Evolutionary conservation across 2,888 invertebrate species (phyloP), one percentile per base, ranked within the genome.

Genomic region (Protula sp.): DNA sequence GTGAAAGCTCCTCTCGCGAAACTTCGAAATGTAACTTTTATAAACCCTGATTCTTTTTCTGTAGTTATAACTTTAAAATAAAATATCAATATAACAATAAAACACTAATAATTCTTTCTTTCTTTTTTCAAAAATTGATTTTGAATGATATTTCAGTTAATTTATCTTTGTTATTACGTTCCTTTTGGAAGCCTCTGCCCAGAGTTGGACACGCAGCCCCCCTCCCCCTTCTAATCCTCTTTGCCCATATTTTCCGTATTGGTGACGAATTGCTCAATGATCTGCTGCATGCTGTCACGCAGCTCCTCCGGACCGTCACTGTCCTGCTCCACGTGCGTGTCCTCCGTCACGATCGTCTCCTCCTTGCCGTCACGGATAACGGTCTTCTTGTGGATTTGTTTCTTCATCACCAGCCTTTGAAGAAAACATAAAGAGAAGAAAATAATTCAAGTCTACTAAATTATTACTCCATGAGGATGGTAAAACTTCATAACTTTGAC

Each of bases 311-410:
- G 78, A 2, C 75, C 73, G 55, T 91, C 90, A 74, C 89, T 86
- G 30, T 61, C 63, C 82, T 94, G 94, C 81, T 94, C 93, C 79
- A 82, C 76, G 59, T 74, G 75, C n/a, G 75, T 71, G 54, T 82
- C 81, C 63, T 77, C 79, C 47, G 71, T 71, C 51, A 86, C 82
- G 69, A 85, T 85, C 5, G 86, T 77, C 63, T 79, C 72, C 62
- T 79, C 78, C 48, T 74, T 67, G 14, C 79, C 79, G 59, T 77
- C 77, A 27, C 72, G 70, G 29, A 78, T 61, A 38, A 75, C 68
- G 1, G 78, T 79, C 68, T 72, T 75, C 31, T 72, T 76, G 67
- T 76, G 77, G 52, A 78, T 69, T 66, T 79, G 74, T 65, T 78
- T 78, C 67, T 75, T 76, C 77, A 79, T 75, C 59, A 76, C 69